Conservation (phyloP, 1,140 invertebrate genomes). For the Hyphantria cunea region DNA sequence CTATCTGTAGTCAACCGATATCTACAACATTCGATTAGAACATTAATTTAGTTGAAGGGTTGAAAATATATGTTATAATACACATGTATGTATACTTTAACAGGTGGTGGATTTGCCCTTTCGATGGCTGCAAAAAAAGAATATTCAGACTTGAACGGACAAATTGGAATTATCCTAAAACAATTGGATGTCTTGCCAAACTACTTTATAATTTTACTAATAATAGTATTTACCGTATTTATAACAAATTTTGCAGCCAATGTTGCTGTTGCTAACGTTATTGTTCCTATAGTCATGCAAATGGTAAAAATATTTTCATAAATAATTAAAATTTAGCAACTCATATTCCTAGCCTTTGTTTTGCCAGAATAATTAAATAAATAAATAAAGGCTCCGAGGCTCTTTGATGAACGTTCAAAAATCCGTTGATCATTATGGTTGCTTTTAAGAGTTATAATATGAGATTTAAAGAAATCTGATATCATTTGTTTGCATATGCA, state of each 20-base stretch:
- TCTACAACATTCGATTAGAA: too few relatives aligned
- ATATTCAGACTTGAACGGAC: conserved; percentile 86
- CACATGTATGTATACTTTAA: conserved; percentile 1
- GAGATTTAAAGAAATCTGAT: too few relatives aligned
- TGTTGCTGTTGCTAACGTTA: conserved; percentile 90
- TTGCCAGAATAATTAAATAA: too few relatives aligned
- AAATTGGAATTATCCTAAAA: conserved; percentile 86
- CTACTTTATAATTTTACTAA: conserved; percentile 81
- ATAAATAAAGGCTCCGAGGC: too few relatives aligned
- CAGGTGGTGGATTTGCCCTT: conserved; percentile 93
- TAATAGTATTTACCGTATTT: conserved; percentile 73
- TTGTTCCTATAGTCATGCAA: conserved; percentile 89
- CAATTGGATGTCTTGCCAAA: conserved; percentile 81
- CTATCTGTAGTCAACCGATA: too few relatives aligned
- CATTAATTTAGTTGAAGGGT: too few relatives aligned
- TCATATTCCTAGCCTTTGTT: too few relatives aligned
- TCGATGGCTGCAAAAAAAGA: conserved; percentile 86
- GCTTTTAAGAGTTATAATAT: too few relatives aligned
- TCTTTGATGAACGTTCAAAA: too few relatives aligned
- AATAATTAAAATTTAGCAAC: not conserved
- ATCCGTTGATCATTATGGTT: too few relatives aligned
- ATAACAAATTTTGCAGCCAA: conserved; percentile 93
- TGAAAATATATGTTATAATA: too few relatives aligned
- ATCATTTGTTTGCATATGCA: too few relatives aligned
- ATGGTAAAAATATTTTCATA: conserved; percentile 81